Evolutionary conservation across 2,888 invertebrate genomes (phyloP).

Genomic region (Cephus spinipes): DNA sequence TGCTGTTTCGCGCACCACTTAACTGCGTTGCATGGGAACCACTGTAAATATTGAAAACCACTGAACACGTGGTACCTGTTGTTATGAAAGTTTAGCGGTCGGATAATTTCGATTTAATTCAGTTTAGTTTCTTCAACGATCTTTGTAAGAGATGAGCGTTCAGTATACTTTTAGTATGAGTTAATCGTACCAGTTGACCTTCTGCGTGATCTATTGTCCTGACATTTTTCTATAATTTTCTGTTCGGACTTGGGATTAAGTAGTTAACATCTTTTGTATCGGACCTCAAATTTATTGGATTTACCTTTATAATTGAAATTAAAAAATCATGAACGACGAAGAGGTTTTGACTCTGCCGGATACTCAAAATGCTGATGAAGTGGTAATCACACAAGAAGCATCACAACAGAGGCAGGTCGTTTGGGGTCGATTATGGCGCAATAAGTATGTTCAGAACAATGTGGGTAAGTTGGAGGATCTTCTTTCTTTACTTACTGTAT

Average conservation of each 20-base stretch:
- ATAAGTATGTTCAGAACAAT: constrained; percentile 4
- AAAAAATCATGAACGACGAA: constrained; percentile 23
- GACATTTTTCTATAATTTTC: not conserved
- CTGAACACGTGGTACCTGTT: not conserved
- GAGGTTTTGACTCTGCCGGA: constrained; percentile 46
- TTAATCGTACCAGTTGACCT: not conserved
- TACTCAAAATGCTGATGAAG: constrained; percentile 48
- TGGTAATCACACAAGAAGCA: constrained; percentile 43
- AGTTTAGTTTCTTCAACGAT: not conserved
- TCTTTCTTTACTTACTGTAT: not conserved
- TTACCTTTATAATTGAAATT: not conserved
- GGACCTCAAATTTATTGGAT: not conserved
- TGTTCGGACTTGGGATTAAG: not conserved
- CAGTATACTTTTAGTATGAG: not conserved
- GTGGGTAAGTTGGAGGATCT: not conserved
- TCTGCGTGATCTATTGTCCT: not conserved
- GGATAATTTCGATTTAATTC: not conserved
- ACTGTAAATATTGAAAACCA: not conserved
- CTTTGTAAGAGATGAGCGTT: not conserved
- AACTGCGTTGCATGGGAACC: not conserved
- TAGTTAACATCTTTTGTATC: not conserved
- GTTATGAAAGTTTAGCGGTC: not conserved
- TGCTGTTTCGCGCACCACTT: not conserved
- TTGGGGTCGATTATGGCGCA: constrained; percentile 53
- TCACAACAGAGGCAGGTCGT: constrained; percentile 16